Conservation (phyloP, 2,797 vertebrate species). For the Cyclopterus lumpus region DNA sequence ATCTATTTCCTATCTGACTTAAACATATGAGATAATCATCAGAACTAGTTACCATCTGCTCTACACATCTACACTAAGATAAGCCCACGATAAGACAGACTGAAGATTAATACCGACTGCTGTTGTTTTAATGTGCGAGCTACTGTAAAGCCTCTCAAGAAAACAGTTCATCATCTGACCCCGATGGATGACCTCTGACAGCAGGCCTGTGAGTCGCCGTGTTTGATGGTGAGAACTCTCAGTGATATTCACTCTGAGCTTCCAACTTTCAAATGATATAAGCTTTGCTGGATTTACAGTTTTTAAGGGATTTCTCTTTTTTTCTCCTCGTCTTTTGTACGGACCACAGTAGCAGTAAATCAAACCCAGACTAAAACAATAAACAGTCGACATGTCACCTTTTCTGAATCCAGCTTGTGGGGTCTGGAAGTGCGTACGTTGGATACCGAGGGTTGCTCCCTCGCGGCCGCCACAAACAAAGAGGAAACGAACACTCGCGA, state of each 20-base stretch:
- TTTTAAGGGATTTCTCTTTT: neutral
- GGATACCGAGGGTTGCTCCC: slow-evolving; percentile 12
- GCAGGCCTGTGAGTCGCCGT: slow-evolving; percentile 19
- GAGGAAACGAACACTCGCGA: slow-evolving; percentile 31
- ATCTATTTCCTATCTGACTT: slow-evolving; percentile 52
- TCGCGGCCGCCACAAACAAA: slow-evolving; percentile 30
- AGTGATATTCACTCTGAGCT: slow-evolving; percentile 15
- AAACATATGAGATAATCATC: slow-evolving; percentile 57
- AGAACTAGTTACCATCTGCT: slow-evolving; percentile 60
- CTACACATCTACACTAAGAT: slow-evolving; percentile 52
- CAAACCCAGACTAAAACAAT: neutral
- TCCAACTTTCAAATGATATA: slow-evolving; percentile 29
- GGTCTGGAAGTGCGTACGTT: slow-evolving; percentile 23
- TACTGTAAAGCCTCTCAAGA: slow-evolving; percentile 35
- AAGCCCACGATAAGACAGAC: slow-evolving; percentile 32
- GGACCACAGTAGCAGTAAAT: slow-evolving; percentile 5
- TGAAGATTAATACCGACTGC: slow-evolving; percentile 33
- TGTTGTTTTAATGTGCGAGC: slow-evolving; percentile 26
- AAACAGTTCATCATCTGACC: slow-evolving; percentile 46
- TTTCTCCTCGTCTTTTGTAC: neutral
- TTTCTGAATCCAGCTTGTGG: slow-evolving; percentile 16
- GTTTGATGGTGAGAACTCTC: slow-evolving; percentile 33
- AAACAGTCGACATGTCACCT: neutral
- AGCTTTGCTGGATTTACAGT: slow-evolving; percentile 1
- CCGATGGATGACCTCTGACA: slow-evolving; percentile 34